Evolutionary conservation across 1,140 invertebrate species (phyloP), one percentile per base, ranked within the genome.

Genomic region (Pristionchus pacificus): DNA sequence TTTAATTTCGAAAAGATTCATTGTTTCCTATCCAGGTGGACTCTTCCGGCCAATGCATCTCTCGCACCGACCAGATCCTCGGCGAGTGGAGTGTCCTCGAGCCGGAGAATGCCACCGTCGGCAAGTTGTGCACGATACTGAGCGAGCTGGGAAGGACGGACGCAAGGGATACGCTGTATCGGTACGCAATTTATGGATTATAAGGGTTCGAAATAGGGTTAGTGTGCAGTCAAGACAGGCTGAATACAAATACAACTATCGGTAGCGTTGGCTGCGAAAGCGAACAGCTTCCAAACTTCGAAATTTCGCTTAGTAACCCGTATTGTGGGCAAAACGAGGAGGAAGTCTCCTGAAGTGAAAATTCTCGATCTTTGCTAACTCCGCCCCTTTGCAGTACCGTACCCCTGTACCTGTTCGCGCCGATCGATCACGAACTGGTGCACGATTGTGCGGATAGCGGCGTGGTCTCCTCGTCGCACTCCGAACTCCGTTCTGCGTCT

Each of bases 121-220:
- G 86, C n/a, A 74, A 80, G 6, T 75, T 89, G 15, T 80, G 88
- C 2, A 68, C 60, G 13, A 87, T 88, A 70, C 79, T 89, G 25
- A 78, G 84, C 61, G 87, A 87, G 69, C 78, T 89, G 66, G 86
- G 85, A 60, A 80, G 88, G 59, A 77, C 80, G 24, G 88, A 89
- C 81, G 87, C 85, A 1, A 81, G 86, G 2, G 85, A 88, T 63
- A 80, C 85, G 2, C 77, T 88, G 1, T 79, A 88, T 60, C 79
- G 81, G 38, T 49, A 49, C 6, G 38, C 6, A 49, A 49, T 49
- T 49, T 49, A 10, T 49, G 6, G 38, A 10, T 49, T 49, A 19
- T 49, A 49, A 10, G 6, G 19, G 38, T 49, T 49, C 38, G 38
- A 49, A 49, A 49, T 49, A 49, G 6, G 6, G 38, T 6, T 49